Evolutionary conservation across 1,140 invertebrate species (phyloP).

Genomic region (Daktulosphaira vitifoliae): DNA sequence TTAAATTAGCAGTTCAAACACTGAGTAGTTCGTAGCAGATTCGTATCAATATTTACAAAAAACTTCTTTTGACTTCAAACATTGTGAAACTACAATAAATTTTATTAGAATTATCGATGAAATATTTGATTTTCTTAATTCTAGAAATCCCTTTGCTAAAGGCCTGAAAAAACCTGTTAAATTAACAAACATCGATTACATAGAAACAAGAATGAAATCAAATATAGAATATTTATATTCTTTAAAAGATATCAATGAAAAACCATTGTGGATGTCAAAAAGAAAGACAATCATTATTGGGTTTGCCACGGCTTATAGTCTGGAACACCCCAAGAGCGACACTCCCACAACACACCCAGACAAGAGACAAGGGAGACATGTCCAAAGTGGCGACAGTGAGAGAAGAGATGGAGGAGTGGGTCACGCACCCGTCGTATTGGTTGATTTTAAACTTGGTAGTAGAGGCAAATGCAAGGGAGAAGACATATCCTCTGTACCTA

Average conservation of each 20-base stretch:
- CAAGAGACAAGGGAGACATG: too few relatives aligned
- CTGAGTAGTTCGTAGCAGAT: constrained; percentile 1
- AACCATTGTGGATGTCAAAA: not conserved
- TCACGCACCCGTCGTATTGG: too few relatives aligned
- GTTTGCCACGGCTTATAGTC: not conserved
- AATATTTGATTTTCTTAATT: constrained; percentile 12
- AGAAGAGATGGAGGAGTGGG: too few relatives aligned
- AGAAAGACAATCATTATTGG: constrained; percentile 5
- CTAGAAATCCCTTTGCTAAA: not conserved
- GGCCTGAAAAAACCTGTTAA: not conserved
- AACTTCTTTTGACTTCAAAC: not conserved
- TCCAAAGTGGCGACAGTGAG: too few relatives aligned
- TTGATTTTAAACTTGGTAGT: too few relatives aligned
- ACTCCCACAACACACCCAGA: too few relatives aligned
- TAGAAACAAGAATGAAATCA: constrained; percentile 4
- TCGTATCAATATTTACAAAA: not conserved
- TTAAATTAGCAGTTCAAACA: constrained; percentile 5
- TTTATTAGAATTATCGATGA: constrained; percentile 8
- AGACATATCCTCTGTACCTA: too few relatives aligned
- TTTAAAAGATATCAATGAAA: not conserved
- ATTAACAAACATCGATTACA: not conserved
- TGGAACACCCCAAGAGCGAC: too few relatives aligned
- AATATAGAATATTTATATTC: constrained; percentile 5
- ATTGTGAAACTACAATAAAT: not conserved
- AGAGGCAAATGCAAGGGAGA: too few relatives aligned